Evolutionary conservation across 2,113 vertebrate genomes (phyloP).

Genomic region (Elephantulus edwardii): DNA sequence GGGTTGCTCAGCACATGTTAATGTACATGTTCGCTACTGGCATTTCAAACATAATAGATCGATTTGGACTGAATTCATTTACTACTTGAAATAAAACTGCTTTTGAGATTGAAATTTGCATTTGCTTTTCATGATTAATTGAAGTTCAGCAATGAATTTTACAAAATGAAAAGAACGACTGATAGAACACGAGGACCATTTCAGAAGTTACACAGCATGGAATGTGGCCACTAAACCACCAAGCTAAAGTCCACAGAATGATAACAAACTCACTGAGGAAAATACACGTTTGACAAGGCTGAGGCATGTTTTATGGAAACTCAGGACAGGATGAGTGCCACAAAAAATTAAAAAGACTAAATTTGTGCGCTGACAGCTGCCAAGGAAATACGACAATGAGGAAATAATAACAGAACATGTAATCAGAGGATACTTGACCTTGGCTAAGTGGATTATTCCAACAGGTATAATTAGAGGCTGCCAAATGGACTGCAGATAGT

Average conservation of each 20-base stretch:
- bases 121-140: background rate
- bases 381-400: constrained; percentile 29
- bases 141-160: background rate
- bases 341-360: constrained; percentile 44
- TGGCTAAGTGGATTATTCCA: constrained; percentile 61
- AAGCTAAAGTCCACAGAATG: background rate
- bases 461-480: constrained; percentile 58
- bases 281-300: background rate
- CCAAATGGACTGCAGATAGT: background rate
- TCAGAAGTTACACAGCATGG: background rate
- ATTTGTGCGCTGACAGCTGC: constrained; percentile 39
- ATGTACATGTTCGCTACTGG: background rate
- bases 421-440: constrained; percentile 56
- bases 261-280: background rate
- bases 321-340: background rate
- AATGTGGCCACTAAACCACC: background rate
- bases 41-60: constrained; percentile 18
- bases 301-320: background rate
- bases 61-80: background rate
- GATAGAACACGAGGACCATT: background rate
- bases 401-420: constrained; percentile 31
- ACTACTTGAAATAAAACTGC: background rate
- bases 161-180: background rate
- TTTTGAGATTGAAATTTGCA: background rate
- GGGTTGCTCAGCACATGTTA: constrained; percentile 1